These are phyloP conservation scores for Brachystomella parvula DNA, from an alignment of 1,140 invertebrate species.

Conservation along the genomic window DNA sequence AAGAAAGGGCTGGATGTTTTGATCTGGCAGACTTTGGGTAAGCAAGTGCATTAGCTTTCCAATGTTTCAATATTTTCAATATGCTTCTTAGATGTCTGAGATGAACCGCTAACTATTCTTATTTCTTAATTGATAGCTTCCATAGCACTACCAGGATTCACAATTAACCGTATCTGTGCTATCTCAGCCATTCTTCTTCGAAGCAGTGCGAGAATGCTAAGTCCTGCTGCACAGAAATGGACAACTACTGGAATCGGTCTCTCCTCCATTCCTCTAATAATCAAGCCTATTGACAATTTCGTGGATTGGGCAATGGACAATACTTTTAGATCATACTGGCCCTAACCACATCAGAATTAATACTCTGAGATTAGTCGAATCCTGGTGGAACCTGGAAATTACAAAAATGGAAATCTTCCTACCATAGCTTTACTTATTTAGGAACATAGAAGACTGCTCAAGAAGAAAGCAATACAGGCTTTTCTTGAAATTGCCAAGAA, in stretches of 20 bases:
- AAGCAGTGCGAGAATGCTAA: constrained; percentile 45
- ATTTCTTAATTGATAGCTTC: constrained; percentile 46
- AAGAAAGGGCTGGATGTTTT: constrained; percentile 1
- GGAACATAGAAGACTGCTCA: too few relatives aligned
- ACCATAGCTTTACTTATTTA: too few relatives aligned
- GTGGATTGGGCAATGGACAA: constrained; percentile 73
- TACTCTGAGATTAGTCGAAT: background rate
- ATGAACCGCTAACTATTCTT: too few relatives aligned
- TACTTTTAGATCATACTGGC: constrained; percentile 47
- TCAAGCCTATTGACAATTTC: constrained; percentile 76
- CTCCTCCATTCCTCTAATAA: constrained; percentile 79
- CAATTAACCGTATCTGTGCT: constrained; percentile 80
- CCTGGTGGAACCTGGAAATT: too few relatives aligned
- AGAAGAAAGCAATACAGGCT: too few relatives aligned
- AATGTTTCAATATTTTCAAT: too few relatives aligned
- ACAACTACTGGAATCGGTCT: constrained; percentile 71
- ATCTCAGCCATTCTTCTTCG: constrained; percentile 50
- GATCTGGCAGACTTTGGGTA: constrained; percentile 14
- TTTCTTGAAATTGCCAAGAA: too few relatives aligned
- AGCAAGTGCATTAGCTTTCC: background rate
- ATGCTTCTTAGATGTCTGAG: background rate
- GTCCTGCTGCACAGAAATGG: constrained; percentile 52
- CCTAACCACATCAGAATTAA: background rate
- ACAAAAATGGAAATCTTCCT: too few relatives aligned
- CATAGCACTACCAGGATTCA: constrained; percentile 80